phyloP scores from a whole-genome alignment of 2,113 vertebrate species.

The Mola mola region DNA sequence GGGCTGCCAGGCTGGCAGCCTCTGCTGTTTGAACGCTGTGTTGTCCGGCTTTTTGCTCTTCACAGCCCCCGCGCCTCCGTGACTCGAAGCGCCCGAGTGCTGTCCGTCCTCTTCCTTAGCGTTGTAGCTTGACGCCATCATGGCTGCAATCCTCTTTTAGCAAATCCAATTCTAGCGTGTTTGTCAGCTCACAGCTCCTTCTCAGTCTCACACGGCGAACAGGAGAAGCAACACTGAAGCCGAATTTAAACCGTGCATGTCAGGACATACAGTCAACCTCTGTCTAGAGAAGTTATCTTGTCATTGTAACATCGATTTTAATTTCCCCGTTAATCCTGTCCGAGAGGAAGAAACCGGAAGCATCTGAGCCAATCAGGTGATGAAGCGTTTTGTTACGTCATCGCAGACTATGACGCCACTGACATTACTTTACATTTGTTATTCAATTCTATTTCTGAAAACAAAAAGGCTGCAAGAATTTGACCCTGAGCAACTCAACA shows the following conservation, averaged over 20 bases:
- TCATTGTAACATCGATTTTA: slow-evolving; percentile 5
- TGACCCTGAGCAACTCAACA: no score
- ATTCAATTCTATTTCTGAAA: no score
- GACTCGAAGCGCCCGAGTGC: slow-evolving; percentile 64
- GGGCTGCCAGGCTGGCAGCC: slow-evolving; percentile 96
- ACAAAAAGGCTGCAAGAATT: no score
- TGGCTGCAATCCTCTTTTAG: slow-evolving; percentile 56
- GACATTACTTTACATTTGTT: background rate
- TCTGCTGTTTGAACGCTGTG: slow-evolving; percentile 96
- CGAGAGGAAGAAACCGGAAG: slow-evolving; percentile 72
- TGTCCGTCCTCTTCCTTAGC: slow-evolving; percentile 89
- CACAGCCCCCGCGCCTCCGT: slow-evolving; percentile 66
- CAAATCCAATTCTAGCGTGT: slow-evolving; percentile 45
- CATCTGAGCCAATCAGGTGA: slow-evolving; percentile 47
- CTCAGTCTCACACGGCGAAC: background rate
- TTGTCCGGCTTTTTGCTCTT: slow-evolving; percentile 94
- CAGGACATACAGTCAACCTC: no score
- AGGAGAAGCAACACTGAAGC: rapidly evolving
- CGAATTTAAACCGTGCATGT: no score
- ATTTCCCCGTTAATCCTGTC: slow-evolving; percentile 8
- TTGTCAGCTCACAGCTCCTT: background rate
- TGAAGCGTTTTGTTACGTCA: slow-evolving; percentile 13
- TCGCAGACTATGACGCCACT: slow-evolving; percentile 12
- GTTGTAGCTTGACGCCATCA: slow-evolving; percentile 92
- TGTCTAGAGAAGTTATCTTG: slow-evolving; percentile 2